These are phyloP conservation scores for Trachelus stipa DNA, from an alignment of 2,888 invertebrate genomes.

Conservation along the genomic window DNA sequence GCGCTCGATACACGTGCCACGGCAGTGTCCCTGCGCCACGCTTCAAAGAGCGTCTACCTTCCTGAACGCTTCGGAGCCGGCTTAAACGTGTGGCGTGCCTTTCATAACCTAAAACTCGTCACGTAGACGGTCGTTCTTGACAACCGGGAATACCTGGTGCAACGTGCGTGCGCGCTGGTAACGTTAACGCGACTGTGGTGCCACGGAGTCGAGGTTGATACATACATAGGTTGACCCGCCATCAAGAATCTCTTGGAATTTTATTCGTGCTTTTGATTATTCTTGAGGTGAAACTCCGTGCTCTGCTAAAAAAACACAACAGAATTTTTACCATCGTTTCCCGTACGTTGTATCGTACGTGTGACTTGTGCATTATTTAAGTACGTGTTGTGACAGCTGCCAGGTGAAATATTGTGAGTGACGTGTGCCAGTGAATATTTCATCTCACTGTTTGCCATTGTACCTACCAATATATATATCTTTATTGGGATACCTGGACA, in stretches of 20 bases:
- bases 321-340: neutral
- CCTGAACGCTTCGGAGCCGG: neutral
- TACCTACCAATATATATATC: neutral
- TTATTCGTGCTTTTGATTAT: neutral
- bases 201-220: neutral
- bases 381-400: constrained; percentile 8
- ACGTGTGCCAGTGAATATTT: constrained; percentile 1
- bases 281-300: neutral
- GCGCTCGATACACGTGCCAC: constrained; percentile 1
- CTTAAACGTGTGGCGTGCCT: neutral
- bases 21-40: constrained; percentile 4
- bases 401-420: neutral
- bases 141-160: neutral
- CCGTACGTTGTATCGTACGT: neutral
- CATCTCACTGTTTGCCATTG: neutral
- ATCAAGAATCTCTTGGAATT: neutral
- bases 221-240: neutral
- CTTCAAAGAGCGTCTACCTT: neutral
- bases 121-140: neutral
- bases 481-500: neutral
- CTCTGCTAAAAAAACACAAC: neutral
- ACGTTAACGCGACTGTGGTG: neutral
- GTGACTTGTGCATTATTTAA: neutral
- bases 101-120: neutral
- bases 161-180: neutral